Evolutionary conservation across 1,140 invertebrate species (phyloP).

Genomic region (Euborellia annulipes): DNA sequence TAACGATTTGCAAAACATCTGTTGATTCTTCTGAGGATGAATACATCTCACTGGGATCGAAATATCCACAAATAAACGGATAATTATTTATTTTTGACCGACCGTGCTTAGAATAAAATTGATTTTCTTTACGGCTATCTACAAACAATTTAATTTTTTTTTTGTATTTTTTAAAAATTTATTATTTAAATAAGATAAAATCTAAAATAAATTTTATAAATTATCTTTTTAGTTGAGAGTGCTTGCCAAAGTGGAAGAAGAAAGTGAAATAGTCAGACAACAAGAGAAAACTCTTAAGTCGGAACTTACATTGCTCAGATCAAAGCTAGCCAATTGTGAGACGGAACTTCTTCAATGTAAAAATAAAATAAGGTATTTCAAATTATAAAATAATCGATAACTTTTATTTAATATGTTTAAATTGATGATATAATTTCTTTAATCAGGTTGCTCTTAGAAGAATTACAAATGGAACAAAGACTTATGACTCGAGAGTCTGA

Average conservation of each 20-base stretch:
- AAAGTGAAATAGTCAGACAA: conserved; percentile 72
- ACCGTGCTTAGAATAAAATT: no score
- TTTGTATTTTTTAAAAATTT: no score
- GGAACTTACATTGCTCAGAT: conserved; percentile 64
- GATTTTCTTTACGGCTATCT: no score
- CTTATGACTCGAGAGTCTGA: conserved; percentile 18
- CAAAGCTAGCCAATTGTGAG: conserved; percentile 73
- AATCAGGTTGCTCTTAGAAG: conserved; percentile 10
- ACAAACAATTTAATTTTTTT: no score
- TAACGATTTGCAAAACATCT: no score
- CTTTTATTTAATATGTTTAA: no score
- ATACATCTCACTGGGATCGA: no score
- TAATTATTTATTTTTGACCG: no score
- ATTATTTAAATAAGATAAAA: neutral
- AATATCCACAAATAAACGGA: no score
- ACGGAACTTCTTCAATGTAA: conserved; percentile 75
- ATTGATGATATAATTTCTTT: neutral
- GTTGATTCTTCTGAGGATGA: no score
- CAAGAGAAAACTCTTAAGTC: conserved; percentile 73
- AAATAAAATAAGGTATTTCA: conserved; percentile 56
- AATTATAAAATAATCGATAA: neutral
- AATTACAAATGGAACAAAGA: conserved; percentile 18
- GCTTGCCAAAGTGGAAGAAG: conserved; percentile 65
- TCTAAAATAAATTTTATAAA: conserved; percentile 7
- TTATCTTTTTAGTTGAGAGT: conserved; percentile 43